These are phyloP conservation scores for Barbus barbus DNA, from an alignment of 2,113 vertebrate genomes.

Conservation along the genomic window DNA sequence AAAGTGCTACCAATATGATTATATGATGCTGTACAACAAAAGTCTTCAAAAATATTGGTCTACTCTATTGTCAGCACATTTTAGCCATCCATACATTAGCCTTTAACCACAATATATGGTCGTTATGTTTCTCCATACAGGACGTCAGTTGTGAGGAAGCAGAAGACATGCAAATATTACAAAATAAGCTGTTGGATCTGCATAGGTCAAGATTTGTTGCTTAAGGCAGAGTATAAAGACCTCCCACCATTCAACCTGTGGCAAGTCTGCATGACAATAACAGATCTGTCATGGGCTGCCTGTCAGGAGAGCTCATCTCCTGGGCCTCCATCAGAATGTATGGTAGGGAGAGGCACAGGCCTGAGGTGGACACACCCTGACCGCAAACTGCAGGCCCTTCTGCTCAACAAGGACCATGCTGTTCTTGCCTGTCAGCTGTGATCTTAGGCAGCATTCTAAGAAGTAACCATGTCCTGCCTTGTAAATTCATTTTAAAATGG, in stretches of 20 bases:
- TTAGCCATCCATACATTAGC: too few species aligned
- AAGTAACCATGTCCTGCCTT: not conserved
- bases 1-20: too few species aligned
- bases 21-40: too few species aligned
- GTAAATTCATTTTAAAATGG: constrained; percentile 14
- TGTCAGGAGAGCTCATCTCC: constrained; percentile 20
- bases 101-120: not conserved
- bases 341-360: constrained; percentile 13
- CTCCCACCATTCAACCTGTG: constrained; percentile 15
- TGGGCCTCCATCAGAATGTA: constrained; percentile 23
- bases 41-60: too few species aligned
- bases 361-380: constrained; percentile 23
- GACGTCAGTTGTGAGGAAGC: not conserved
- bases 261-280: constrained; percentile 7
- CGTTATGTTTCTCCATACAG: not conserved
- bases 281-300: not conserved
- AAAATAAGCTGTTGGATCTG: not conserved
- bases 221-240: constrained; percentile 1
- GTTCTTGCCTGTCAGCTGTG: constrained; percentile 10
- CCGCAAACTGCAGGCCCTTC: not conserved
- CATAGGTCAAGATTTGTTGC: not conserved
- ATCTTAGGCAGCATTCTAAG: not conserved
- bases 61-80: too few species aligned
- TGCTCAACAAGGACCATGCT: not conserved
- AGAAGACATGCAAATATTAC: too few species aligned